These are phyloP conservation scores for Hypotaenidia philippensis DNA, from an alignment of 2,797 vertebrate species.

Conservation along the genomic window DNA sequence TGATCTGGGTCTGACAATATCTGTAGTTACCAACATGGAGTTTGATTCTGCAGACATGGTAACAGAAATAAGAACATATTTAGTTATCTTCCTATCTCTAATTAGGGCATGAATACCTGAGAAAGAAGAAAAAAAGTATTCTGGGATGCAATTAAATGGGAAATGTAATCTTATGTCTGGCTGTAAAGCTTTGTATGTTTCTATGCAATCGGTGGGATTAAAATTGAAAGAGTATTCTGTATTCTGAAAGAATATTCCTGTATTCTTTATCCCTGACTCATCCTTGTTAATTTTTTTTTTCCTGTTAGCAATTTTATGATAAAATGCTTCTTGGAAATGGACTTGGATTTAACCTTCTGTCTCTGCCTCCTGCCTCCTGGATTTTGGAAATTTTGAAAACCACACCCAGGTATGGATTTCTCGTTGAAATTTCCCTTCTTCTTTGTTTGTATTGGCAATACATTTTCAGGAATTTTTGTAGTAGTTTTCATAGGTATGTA, in stretches of 20 bases:
- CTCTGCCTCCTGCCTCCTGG: background rate
- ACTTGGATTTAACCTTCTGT: background rate
- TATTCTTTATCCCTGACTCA: background rate
- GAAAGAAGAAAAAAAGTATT: constrained; percentile 2
- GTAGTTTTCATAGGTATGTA: background rate
- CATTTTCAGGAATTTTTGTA: background rate
- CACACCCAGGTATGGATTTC: background rate
- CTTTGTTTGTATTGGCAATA: background rate
- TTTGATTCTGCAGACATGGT: background rate
- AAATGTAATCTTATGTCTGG: constrained; percentile 20
- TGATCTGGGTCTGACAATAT: background rate
- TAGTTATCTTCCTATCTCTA: background rate
- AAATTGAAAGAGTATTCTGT: background rate
- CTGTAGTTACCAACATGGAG: background rate
- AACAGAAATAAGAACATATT: constrained; percentile 24
- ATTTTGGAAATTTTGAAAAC: background rate
- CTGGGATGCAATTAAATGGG: background rate
- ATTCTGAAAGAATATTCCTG: background rate
- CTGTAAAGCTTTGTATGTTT: constrained; percentile 4
- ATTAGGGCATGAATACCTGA: constrained; percentile 2
- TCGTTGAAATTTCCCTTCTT: background rate
- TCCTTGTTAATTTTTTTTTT: background rate
- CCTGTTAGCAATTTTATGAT: background rate
- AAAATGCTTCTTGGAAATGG: constrained; percentile 2
- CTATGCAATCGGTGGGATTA: background rate